A percentile compares a stretch with the other conserved stretches of the same genome.
Evolutionary conservation across 2,113 vertebrate genomes (phyloP).

Genomic region (Isurus oxyrinchus): DNA sequence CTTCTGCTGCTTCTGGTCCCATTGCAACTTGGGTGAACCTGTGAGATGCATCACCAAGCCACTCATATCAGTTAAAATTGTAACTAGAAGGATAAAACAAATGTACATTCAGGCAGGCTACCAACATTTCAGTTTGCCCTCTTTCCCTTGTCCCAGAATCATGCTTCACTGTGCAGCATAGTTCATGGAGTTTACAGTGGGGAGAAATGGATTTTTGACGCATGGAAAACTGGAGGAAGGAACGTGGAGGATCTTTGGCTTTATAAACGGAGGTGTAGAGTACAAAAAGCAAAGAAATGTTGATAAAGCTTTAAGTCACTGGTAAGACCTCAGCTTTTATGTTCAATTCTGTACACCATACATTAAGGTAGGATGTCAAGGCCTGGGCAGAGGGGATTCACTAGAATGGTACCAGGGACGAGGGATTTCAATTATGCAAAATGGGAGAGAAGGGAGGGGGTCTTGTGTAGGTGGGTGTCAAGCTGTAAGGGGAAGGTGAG

Average conservation of each 20-base stretch:
- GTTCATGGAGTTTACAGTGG: neutral
- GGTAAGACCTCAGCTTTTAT: too few species aligned
- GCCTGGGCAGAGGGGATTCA: too few species aligned
- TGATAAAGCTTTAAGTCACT: too few species aligned
- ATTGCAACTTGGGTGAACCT: neutral
- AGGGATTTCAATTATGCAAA: neutral
- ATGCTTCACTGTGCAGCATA: neutral
- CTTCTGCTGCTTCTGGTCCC: neutral
- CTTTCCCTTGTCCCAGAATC: neutral
- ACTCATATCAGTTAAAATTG: neutral
- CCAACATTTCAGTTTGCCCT: neutral
- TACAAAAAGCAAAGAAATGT: too few species aligned
- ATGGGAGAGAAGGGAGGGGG: neutral
- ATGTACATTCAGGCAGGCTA: neutral
- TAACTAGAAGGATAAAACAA: neutral
- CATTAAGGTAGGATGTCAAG: too few species aligned
- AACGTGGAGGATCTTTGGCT: too few species aligned
- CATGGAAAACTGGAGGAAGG: neutral
- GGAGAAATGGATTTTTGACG: too few species aligned
- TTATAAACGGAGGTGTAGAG: too few species aligned
- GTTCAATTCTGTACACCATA: too few species aligned
- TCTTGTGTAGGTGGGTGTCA: neutral
- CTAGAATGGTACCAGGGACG: too few species aligned
- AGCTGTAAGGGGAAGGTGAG: neutral
- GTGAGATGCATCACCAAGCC: neutral